Percentiles rank a stretch among this genome's conserved stretches.
Conservation (phyloP, 1,140 invertebrate species). For the Caerostris darwini region DNA sequence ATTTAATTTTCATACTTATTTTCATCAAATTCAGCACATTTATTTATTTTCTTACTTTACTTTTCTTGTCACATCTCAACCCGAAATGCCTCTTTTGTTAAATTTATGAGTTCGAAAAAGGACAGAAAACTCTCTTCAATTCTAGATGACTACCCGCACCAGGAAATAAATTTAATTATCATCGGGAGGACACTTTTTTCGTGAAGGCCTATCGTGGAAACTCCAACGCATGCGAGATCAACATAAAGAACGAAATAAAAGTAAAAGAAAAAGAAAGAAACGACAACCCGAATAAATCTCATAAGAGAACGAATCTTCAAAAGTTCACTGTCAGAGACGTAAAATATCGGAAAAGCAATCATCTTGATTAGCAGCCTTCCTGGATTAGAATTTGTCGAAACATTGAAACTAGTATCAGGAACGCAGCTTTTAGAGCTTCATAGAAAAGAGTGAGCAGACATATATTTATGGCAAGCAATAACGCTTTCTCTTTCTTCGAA, state of each 20-base stretch:
- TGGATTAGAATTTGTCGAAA: conserved; percentile 69
- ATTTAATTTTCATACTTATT: background rate
- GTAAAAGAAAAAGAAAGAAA: background rate
- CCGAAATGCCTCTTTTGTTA: background rate
- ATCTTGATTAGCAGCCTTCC: no score
- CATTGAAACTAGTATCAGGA: conserved; percentile 49
- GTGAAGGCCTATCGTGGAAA: background rate
- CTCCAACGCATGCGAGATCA: background rate
- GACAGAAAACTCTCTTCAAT: background rate
- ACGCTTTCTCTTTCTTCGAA: conserved; percentile 13
- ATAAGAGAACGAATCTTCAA: background rate
- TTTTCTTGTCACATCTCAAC: background rate
- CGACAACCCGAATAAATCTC: background rate
- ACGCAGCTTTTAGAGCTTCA: background rate
- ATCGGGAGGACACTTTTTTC: background rate
- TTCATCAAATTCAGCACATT: background rate
- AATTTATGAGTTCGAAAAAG: conserved; percentile 2
- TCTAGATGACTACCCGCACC: background rate
- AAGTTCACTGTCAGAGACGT: conserved; percentile 54
- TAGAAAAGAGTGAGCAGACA: conserved; percentile 25
- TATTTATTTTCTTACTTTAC: background rate
- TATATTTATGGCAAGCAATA: conserved; percentile 56
- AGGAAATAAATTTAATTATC: conserved; percentile 15
- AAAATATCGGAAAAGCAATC: conserved; percentile 71
- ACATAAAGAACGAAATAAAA: background rate